phyloP scores from a whole-genome alignment of 2,797 vertebrate genomes.

The Etheostoma nigrum region DNA sequence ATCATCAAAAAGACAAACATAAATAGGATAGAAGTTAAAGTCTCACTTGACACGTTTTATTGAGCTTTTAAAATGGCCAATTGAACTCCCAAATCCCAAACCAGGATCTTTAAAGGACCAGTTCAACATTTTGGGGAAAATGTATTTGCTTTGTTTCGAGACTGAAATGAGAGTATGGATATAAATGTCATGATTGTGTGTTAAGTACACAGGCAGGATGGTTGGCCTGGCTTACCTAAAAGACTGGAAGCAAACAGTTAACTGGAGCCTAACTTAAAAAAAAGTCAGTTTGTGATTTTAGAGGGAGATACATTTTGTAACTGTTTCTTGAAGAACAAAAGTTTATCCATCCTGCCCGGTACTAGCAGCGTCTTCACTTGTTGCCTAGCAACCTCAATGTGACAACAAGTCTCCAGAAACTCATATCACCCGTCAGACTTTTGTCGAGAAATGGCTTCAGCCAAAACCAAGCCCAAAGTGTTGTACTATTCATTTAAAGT shows the following conservation, averaged over 20 bases:
- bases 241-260: background rate
- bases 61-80: background rate
- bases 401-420: background rate
- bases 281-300: background rate
- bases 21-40: background rate
- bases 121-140: background rate
- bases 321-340: background rate
- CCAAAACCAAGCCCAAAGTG: background rate
- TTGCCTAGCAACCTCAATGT: background rate
- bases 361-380: no score
- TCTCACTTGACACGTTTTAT: background rate
- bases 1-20: background rate
- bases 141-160: background rate
- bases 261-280: background rate
- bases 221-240: background rate
- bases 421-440: fast-evolving
- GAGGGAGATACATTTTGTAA: background rate
- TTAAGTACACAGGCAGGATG: background rate
- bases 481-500: slow-evolving; percentile 1
- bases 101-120: background rate
- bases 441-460: background rate
- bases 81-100: background rate
- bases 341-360: background rate
- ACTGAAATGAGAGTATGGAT: background rate
- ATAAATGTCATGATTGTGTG: background rate